These are phyloP conservation scores for Zaprionus nigranus DNA, from an alignment of 1,140 invertebrate genomes.

Conservation along the genomic window DNA sequence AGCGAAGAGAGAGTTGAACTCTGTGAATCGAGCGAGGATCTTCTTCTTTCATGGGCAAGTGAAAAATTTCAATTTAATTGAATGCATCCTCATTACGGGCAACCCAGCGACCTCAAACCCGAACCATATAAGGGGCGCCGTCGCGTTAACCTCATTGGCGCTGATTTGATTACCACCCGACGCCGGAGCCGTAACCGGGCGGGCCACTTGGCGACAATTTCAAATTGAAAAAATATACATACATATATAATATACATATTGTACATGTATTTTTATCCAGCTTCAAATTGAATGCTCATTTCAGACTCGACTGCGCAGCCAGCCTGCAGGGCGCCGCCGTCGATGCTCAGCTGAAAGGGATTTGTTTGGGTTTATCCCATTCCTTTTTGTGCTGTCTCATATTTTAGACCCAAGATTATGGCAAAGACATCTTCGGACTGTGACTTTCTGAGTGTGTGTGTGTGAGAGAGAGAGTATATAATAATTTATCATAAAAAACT, in stretches of 20 bases:
- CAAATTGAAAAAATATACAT: slow-evolving; percentile 33
- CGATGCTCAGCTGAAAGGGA: background rate
- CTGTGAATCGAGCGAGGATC: slow-evolving; percentile 4
- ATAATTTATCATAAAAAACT: background rate
- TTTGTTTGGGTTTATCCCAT: slow-evolving; percentile 3
- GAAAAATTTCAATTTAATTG: slow-evolving; percentile 32
- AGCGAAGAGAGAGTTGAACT: background rate
- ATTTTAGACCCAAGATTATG: slow-evolving; percentile 1
- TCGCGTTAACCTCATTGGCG: slow-evolving; percentile 22
- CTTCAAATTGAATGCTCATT: slow-evolving; percentile 41
- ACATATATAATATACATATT: background rate
- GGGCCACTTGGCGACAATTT: slow-evolving; percentile 29
- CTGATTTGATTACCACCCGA: slow-evolving; percentile 37
- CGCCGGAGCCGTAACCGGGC: background rate
- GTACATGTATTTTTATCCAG: background rate
- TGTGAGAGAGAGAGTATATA: background rate
- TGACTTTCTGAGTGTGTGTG: background rate
- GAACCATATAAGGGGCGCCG: slow-evolving; percentile 1
- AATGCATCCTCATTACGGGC: slow-evolving; percentile 41
- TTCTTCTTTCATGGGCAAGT: background rate
- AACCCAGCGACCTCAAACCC: slow-evolving; percentile 1
- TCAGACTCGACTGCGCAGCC: slow-evolving; percentile 38
- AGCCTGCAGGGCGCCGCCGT: slow-evolving; percentile 9
- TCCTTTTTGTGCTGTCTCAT: background rate
- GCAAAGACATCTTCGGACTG: background rate